These are phyloP conservation scores for Phalacrocorax carbo DNA, from an alignment of 2,113 vertebrate genomes.

Conservation along the genomic window DNA sequence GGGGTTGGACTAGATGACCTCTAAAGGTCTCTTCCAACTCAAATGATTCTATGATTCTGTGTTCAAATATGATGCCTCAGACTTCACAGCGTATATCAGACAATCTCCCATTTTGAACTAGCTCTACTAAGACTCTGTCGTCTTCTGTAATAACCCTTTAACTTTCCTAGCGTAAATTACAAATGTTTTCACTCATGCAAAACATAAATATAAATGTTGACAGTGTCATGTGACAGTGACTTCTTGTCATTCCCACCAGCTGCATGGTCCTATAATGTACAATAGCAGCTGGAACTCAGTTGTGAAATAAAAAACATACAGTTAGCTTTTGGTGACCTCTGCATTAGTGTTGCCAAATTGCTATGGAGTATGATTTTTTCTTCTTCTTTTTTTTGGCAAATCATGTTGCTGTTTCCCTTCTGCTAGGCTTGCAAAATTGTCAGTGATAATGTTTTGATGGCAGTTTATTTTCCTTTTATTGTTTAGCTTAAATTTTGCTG, in stretches of 20 bases:
- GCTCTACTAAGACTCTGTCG: background rate
- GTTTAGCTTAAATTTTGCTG: background rate
- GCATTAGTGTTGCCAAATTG: background rate
- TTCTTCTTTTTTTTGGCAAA: background rate
- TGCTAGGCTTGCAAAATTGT: background rate
- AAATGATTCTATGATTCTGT: background rate
- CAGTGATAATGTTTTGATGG: background rate
- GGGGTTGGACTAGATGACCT: background rate
- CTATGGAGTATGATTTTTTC: background rate
- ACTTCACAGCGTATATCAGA: background rate
- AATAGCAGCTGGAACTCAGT: background rate
- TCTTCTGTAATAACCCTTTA: background rate
- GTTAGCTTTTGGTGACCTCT: background rate
- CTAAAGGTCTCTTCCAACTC: background rate
- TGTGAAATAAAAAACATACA: background rate
- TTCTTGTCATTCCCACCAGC: slow-evolving; percentile 33
- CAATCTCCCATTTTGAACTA: slow-evolving; percentile 9
- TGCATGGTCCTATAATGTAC: background rate
- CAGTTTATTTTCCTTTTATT: background rate
- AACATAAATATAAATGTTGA: slow-evolving; percentile 22
- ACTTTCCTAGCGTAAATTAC: slow-evolving; percentile 26
- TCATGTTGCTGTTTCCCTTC: background rate
- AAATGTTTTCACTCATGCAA: slow-evolving; percentile 36
- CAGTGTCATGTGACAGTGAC: background rate
- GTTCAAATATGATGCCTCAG: background rate